Percentiles rank a stretch among this genome's conserved stretches.
Evolutionary conservation across 2,797 vertebrate genomes (phyloP).

Genomic region (Steatocranus sp.): DNA sequence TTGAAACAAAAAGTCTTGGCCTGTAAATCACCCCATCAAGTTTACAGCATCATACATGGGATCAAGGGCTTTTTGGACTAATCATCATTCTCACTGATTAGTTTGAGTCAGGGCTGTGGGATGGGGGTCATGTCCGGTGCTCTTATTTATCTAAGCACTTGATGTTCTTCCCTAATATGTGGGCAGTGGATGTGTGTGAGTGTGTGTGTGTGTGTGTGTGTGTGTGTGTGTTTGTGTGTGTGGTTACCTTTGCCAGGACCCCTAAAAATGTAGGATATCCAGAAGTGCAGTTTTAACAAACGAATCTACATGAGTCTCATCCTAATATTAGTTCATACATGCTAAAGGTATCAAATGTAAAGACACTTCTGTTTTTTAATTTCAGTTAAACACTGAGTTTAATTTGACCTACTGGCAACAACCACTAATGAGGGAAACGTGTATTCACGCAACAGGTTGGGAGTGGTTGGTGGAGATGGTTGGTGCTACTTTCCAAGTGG

Average conservation of each 20-base stretch:
- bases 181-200: neutral
- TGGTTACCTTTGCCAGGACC: neutral
- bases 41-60: neutral
- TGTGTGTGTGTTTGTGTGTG: neutral
- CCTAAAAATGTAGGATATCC: neutral
- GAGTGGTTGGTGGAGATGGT: neutral
- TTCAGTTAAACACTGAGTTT: neutral
- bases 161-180: neutral
- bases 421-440: neutral
- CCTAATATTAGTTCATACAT: neutral
- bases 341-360: neutral
- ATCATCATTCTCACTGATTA: constrained; percentile 2
- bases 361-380: neutral
- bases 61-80: constrained; percentile 3
- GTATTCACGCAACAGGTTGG: neutral
- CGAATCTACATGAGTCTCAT: neutral
- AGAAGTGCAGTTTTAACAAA: neutral
- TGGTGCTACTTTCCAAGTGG: neutral
- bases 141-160: neutral
- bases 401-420: neutral
- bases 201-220: neutral
- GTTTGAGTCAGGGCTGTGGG: neutral
- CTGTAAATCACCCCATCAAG: neutral
- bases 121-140: neutral
- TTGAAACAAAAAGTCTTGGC: neutral